Evolutionary conservation across 2,113 vertebrate species (phyloP).

Genomic region (Pavo muticus): DNA sequence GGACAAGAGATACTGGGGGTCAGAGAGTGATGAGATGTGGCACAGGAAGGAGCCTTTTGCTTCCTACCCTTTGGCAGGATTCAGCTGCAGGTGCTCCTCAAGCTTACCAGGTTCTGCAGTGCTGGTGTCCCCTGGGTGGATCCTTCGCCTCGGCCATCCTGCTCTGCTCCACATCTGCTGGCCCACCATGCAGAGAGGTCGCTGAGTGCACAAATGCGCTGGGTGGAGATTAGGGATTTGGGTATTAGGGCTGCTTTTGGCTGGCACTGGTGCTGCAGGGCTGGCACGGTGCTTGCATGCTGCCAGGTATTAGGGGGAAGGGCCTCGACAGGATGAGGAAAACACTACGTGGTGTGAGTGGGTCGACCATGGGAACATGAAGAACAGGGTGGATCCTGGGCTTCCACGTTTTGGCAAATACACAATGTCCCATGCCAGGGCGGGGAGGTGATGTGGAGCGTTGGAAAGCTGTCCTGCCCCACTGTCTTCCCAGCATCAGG

Average conservation of each 20-base stretch:
- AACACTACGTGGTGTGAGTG: neutral
- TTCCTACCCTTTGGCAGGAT: neutral
- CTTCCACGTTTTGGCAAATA: slow-evolving; percentile 15
- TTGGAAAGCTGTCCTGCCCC: neutral
- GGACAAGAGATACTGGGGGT: neutral
- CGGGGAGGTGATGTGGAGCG: slow-evolving; percentile 11
- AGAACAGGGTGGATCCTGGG: slow-evolving; percentile 35
- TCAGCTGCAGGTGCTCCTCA: neutral
- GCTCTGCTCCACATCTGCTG: neutral
- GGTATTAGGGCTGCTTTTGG: neutral
- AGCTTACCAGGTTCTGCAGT: fast-evolving
- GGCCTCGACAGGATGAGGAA: neutral
- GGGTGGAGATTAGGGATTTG: neutral
- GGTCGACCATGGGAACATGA: neutral
- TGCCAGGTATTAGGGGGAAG: neutral
- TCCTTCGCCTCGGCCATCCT: neutral
- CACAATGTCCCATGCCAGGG: neutral
- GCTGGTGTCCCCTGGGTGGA: neutral
- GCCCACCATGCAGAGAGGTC: neutral
- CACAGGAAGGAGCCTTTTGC: neutral
- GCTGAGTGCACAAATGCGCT: neutral
- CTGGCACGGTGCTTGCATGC: fast-evolving
- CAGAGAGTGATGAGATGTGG: neutral
- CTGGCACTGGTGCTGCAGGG: neutral
- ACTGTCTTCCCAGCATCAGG: neutral